Percentiles rank a stretch among this genome's conserved stretches.
Conservation (phyloP, 2,888 invertebrate genomes). For the Mythimna vitellina region DNA sequence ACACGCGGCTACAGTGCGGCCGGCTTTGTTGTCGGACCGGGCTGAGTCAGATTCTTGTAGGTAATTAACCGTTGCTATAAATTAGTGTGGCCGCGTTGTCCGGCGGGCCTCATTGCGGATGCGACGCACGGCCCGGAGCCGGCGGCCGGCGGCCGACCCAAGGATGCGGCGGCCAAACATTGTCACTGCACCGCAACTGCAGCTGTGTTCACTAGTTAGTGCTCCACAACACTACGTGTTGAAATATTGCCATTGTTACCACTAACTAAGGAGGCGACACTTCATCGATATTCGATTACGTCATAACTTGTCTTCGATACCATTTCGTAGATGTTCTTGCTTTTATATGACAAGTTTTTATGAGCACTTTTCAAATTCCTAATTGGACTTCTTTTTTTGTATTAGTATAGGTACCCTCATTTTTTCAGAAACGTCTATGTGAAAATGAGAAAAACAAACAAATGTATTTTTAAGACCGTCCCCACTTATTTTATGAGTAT, state of each 20-base stretch:
- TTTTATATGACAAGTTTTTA: slow-evolving; percentile 33
- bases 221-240: slow-evolving; percentile 79
- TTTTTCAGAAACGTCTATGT: slow-evolving; percentile 32
- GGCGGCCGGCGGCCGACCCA: slow-evolving; percentile 68
- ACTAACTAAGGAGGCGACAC: slow-evolving; percentile 66
- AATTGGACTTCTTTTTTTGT: slow-evolving; percentile 36
- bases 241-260: slow-evolving; percentile 78
- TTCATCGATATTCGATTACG: slow-evolving; percentile 66
- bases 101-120: slow-evolving; percentile 81
- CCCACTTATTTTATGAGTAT: slow-evolving; percentile 57
- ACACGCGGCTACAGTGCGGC: slow-evolving; percentile 67
- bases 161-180: slow-evolving; percentile 85
- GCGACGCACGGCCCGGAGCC: slow-evolving; percentile 74
- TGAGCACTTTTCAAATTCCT: slow-evolving; percentile 30
- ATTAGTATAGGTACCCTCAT: background rate
- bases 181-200: slow-evolving; percentile 84
- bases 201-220: slow-evolving; percentile 86
- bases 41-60: slow-evolving; percentile 84
- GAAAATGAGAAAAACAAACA: slow-evolving; percentile 55
- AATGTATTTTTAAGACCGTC: slow-evolving; percentile 53
- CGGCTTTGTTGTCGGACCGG: slow-evolving; percentile 71
- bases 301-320: slow-evolving; percentile 40
- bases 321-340: slow-evolving; percentile 20
- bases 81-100: slow-evolving; percentile 75
- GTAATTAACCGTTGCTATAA: slow-evolving; percentile 87